Evolutionary conservation across 2,797 vertebrate species (phyloP).

Genomic region (Amblyopsis hoosieri): DNA sequence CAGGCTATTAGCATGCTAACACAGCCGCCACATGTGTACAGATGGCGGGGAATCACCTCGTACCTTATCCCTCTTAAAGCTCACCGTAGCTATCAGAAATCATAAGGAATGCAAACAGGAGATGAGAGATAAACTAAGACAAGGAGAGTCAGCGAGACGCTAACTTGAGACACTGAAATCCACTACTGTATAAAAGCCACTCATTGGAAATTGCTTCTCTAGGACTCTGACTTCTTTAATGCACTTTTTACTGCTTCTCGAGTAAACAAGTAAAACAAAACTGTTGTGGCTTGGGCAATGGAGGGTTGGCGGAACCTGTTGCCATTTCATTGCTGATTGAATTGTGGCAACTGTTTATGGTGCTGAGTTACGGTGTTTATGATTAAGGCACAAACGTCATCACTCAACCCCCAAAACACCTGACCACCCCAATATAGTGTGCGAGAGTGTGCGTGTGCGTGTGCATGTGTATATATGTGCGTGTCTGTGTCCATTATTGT

Average conservation of each 20-base stretch:
- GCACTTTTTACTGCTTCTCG: conserved; percentile 35
- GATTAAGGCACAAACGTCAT: not conserved
- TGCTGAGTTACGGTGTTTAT: conserved; percentile 21
- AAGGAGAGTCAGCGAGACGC: conserved; percentile 1
- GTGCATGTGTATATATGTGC: not conserved
- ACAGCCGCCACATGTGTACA: conserved; percentile 24
- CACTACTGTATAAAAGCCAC: not conserved
- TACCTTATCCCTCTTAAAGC: too few species aligned
- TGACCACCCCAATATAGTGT: not conserved
- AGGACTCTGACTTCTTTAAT: conserved; percentile 13
- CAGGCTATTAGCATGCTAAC: conserved; percentile 59
- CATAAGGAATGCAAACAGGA: not conserved
- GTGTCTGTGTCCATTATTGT: not conserved
- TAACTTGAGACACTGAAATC: not conserved
- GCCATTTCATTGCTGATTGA: conserved; percentile 26
- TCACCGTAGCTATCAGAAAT: too few species aligned
- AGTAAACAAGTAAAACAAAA: conserved; percentile 45
- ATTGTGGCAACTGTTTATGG: conserved; percentile 33
- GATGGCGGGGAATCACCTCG: not conserved
- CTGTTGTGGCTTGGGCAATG: conserved; percentile 48
- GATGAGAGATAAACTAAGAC: conserved; percentile 9
- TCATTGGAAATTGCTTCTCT: not conserved
- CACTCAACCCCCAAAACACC: not conserved
- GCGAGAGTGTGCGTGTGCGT: not conserved
- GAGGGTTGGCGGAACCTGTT: conserved; percentile 25